Base-by-base conservation (phyloP, 1,140 invertebrate genomes). In the Steinernema feltiae region DNA sequence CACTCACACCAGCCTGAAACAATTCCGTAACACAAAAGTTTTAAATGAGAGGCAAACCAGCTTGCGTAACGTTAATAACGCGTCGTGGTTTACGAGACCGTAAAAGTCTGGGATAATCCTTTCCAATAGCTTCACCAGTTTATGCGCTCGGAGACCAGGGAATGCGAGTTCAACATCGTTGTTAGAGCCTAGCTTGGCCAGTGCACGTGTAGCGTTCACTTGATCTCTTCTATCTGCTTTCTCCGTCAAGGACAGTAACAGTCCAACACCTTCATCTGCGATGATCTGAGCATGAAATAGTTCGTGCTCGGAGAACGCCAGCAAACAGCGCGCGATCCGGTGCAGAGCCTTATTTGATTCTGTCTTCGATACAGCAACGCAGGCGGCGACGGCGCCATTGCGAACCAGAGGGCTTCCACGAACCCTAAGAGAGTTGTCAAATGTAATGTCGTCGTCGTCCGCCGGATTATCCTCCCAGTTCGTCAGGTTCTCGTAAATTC, bases 381-480 rank as follows among this genome's bases (percentile, higher is more conserved):
- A 87, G 32, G 95, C 95, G 53, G 90, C 90, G 0, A 93, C 94
- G 0, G 97, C 91, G 3, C 94, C 94, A 78, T 91, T 91, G 82
- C 93, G 91, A 2, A 91, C 92, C 75, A 99, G 87, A 69, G 91
- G 86, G 27, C 90, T 89, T 29, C 96, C 89, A 76, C 97, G 89
- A 84, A 94, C 93, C 41, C 91, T 91, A 0, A 99, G 90, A 88
- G 93, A 98, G 87, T 97, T 94, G 21, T 91, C 89, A 85, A 95
- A 94, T 1, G 98, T 81, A 92, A 99, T 92, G 89, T 99, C 97
- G 1, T 96, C 95, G 80, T 95, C 90, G 0, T 98, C 88, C 87
- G 99, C 96, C 87, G 97, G 93, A 87, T 97, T 98, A 75, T 99
- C 97, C 84, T 98, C 98, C 1, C 94, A 94, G 88, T 99, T 99